A percentile compares a stretch with the other conserved stretches of the same genome.
phyloP scores from a whole-genome alignment of 2,888 invertebrate genomes.

The Ariolimax columbianus region DNA sequence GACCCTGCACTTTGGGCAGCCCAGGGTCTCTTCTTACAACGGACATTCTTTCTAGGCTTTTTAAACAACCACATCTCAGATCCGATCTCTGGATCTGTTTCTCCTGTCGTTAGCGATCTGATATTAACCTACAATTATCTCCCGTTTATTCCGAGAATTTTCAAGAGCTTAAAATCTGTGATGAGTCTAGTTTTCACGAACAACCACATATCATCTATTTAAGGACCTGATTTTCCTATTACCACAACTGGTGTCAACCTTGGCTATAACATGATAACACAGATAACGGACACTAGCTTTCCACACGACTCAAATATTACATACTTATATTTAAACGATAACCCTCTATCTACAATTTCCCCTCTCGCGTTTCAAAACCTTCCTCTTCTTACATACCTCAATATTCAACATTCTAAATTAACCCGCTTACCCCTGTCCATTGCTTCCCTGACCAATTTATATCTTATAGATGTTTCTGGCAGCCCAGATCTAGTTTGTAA shows the following conservation, averaged over 20 bases:
- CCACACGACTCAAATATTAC: background rate
- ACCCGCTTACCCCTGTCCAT: background rate
- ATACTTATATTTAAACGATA: background rate
- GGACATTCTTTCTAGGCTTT: background rate
- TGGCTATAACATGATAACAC: background rate
- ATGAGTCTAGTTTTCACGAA: background rate
- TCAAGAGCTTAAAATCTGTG: background rate
- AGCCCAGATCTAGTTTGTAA: background rate
- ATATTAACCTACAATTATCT: background rate
- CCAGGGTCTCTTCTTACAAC: too few species aligned
- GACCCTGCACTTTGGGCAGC: too few species aligned
- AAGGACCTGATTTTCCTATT: background rate
- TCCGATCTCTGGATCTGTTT: background rate
- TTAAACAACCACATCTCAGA: background rate
- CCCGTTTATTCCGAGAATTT: background rate
- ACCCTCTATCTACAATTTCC: background rate
- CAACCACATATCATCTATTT: background rate
- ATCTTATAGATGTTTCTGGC: background rate
- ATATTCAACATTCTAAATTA: background rate
- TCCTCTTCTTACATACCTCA: background rate
- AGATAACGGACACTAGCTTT: background rate
- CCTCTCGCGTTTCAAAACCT: background rate
- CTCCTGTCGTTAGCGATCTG: background rate
- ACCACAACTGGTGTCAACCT: background rate
- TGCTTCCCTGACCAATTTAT: background rate